Evolutionary conservation across 2,797 vertebrate genomes (phyloP).

Genomic region (Huso huso): DNA sequence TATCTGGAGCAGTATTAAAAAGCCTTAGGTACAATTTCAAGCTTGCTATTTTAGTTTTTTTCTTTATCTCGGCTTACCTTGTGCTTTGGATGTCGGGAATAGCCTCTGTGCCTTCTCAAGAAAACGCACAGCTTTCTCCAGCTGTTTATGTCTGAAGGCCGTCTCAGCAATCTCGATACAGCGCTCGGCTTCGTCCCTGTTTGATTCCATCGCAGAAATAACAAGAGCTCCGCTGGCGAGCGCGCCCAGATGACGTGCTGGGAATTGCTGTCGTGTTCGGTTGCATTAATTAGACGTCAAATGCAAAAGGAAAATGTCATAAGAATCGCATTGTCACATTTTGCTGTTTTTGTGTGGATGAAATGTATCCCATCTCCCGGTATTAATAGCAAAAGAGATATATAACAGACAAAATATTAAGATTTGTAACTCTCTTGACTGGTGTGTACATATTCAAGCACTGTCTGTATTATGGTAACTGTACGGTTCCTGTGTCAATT

Average conservation of each 20-base stretch:
- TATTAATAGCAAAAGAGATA: too few relatives aligned
- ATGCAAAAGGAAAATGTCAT: too few relatives aligned
- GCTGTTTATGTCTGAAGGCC: conserved; percentile 61
- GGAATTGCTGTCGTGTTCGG: background rate
- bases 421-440: too few relatives aligned
- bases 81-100: conserved; percentile 72
- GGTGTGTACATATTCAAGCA: too few relatives aligned
- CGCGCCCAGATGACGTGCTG: conserved; percentile 46
- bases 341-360: too few relatives aligned
- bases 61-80: conserved; percentile 55
- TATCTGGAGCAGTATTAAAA: background rate
- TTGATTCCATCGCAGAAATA: conserved; percentile 85
- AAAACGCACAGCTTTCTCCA: conserved; percentile 77
- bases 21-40: background rate
- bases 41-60: background rate
- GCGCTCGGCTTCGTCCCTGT: conserved; percentile 89
- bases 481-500: too few relatives aligned
- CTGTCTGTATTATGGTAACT: too few relatives aligned
- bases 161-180: conserved; percentile 80
- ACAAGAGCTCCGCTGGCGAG: conserved; percentile 41
- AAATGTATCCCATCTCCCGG: too few relatives aligned
- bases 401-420: too few relatives aligned
- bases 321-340: too few relatives aligned
- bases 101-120: conserved; percentile 86
- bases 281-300: conserved; percentile 1